These are phyloP conservation scores for Thunnus maccoyii DNA, from an alignment of 2,113 vertebrate species.

Conservation along the genomic window DNA sequence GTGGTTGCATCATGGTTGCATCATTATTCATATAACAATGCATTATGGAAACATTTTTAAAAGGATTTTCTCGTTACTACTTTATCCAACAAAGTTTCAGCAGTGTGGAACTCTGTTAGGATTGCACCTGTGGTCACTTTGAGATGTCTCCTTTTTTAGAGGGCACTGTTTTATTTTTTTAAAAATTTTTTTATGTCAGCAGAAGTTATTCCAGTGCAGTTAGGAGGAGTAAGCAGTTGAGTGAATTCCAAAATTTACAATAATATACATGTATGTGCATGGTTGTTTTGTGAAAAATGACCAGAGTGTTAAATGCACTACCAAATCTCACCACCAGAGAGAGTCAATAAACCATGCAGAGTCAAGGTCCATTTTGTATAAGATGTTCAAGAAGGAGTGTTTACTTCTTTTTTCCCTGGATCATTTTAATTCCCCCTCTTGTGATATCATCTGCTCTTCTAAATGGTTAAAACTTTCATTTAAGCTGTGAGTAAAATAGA, in stretches of 20 bases:
- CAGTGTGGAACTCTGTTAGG: background rate
- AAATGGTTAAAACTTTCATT: background rate
- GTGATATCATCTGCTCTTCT: conserved; percentile 12
- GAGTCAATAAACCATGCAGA: conserved; percentile 9
- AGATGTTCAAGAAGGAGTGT: background rate
- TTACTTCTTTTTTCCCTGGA: background rate
- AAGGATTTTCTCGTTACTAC: background rate
- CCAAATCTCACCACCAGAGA: conserved; percentile 57
- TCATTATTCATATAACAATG: conserved; percentile 14
- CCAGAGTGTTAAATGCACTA: conserved; percentile 18
- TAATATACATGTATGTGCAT: background rate
- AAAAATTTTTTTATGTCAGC: background rate
- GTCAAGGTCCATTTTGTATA: conserved; percentile 17
- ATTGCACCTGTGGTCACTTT: background rate
- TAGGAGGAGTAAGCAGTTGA: background rate
- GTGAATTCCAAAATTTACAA: background rate
- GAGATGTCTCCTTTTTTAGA: background rate
- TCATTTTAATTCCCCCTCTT: background rate
- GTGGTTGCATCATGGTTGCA: conserved; percentile 6
- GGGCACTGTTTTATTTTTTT: too few relatives aligned
- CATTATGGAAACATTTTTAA: background rate
- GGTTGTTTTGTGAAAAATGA: background rate
- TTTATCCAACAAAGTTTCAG: background rate
- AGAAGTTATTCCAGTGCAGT: background rate
- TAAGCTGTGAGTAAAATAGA: background rate